A percentile compares a stretch with the other conserved stretches of the same genome.
Conservation (phyloP, 2,113 vertebrate species). For the Amblyopsis rosae region DNA sequence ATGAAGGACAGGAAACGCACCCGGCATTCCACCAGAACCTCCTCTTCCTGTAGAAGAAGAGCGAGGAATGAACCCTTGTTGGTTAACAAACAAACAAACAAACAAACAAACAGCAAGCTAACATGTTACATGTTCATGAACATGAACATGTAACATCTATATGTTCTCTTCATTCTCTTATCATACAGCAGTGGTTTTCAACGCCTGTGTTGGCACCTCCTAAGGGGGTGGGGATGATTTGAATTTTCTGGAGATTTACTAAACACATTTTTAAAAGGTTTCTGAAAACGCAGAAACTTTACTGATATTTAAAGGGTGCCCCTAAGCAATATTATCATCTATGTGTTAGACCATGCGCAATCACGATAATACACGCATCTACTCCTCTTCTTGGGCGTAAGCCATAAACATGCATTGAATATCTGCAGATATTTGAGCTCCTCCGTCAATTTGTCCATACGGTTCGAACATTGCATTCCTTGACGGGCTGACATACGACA, state of each 20-base stretch:
- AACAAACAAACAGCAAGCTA: neutral
- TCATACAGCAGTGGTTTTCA: neutral
- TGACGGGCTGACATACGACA: too few relatives aligned
- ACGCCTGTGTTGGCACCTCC: neutral
- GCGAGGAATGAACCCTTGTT: neutral
- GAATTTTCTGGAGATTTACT: neutral
- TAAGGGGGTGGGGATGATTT: neutral
- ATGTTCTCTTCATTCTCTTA: neutral
- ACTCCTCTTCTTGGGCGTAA: too few relatives aligned
- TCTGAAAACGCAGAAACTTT: neutral
- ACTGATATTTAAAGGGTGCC: too few relatives aligned
- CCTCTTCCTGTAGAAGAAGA: slow-evolving; percentile 78
- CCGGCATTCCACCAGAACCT: slow-evolving; percentile 91
- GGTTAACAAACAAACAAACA: neutral
- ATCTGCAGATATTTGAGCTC: too few relatives aligned
- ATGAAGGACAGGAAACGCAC: slow-evolving; percentile 98
- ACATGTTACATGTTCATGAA: too few relatives aligned
- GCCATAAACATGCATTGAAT: too few relatives aligned
- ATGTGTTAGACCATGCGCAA: too few relatives aligned
- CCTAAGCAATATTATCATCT: too few relatives aligned
- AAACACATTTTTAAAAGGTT: neutral
- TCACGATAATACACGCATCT: too few relatives aligned
- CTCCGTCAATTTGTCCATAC: too few relatives aligned
- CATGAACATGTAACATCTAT: neutral
- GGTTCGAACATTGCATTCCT: too few relatives aligned